Evolutionary conservation across 2,888 invertebrate species (phyloP).

Genomic region (Tethea ocularis): DNA sequence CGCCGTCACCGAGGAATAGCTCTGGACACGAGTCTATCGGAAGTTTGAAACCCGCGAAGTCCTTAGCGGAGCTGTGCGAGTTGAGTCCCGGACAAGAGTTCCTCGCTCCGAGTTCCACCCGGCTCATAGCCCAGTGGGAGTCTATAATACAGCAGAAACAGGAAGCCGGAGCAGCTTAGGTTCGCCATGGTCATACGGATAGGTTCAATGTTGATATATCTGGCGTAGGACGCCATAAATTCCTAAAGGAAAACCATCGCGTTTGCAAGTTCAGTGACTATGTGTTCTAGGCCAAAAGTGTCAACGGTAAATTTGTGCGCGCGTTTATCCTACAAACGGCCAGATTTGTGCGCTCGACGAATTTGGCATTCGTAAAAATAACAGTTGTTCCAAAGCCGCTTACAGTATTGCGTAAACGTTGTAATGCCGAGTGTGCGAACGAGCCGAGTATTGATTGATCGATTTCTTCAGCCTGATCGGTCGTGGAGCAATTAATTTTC

Average conservation of each 20-base stretch:
- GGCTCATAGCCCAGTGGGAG: slow-evolving; percentile 92
- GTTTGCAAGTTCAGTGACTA: slow-evolving; percentile 32
- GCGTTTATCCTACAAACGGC: slow-evolving; percentile 16
- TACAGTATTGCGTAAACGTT: slow-evolving; percentile 34
- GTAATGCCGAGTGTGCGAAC: slow-evolving; percentile 32
- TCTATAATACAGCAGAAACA: slow-evolving; percentile 88
- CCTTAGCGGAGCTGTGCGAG: slow-evolving; percentile 87
- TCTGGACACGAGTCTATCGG: slow-evolving; percentile 75
- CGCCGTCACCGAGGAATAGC: slow-evolving; percentile 75
- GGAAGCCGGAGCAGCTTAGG: slow-evolving; percentile 80
- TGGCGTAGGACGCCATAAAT: slow-evolving; percentile 35
- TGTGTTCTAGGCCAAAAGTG: slow-evolving; percentile 36
- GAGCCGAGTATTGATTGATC: slow-evolving; percentile 45
- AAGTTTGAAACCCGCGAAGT: slow-evolving; percentile 86
- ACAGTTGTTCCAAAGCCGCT: slow-evolving; percentile 18
- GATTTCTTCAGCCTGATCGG: slow-evolving; percentile 63
- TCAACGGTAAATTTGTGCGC: slow-evolving; percentile 28
- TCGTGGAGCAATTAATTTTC: slow-evolving; percentile 75
- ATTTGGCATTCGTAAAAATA: slow-evolving; percentile 17
- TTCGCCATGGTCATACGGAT: slow-evolving; percentile 24
- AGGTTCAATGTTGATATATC: slow-evolving; percentile 48
- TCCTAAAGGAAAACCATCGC: slow-evolving; percentile 17
- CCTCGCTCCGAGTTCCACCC: slow-evolving; percentile 87
- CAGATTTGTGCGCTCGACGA: slow-evolving; percentile 30
- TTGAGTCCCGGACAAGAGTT: slow-evolving; percentile 85